Conservation (phyloP, 2,113 vertebrate species). For the Corythaeola cristata region DNA sequence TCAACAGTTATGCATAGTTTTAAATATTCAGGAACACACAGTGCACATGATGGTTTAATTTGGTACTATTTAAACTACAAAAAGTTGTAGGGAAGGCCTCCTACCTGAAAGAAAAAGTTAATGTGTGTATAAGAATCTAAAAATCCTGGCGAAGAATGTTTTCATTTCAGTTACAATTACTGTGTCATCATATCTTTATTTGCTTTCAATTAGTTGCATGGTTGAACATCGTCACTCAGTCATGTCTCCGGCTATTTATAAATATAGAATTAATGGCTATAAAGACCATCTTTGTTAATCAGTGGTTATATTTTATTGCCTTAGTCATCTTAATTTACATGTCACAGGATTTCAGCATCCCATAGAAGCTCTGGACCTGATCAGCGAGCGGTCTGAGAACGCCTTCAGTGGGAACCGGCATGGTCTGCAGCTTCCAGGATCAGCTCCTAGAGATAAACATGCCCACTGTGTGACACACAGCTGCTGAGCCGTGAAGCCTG, state of each 20-base stretch:
- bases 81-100: not conserved
- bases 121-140: not conserved
- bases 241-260: not conserved
- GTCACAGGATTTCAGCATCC: not conserved
- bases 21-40: not conserved
- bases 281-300: constrained; percentile 25
- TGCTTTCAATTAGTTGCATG: constrained; percentile 59
- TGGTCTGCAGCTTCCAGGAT: not conserved
- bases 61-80: not conserved
- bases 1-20: not conserved
- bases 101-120: not conserved
- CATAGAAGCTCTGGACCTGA: not conserved
- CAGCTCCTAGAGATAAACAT: not conserved
- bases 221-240: not conserved
- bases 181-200: constrained; percentile 39
- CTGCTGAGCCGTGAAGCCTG: not conserved
- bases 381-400: not conserved
- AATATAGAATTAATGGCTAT: constrained; percentile 25
- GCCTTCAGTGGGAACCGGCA: not conserved
- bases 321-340: not conserved
- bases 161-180: constrained; percentile 33
- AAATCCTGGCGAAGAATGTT: not conserved
- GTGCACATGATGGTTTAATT: not conserved
- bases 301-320: constrained; percentile 11
- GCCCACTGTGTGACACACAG: not conserved